phyloP scores from a whole-genome alignment of 2,113 vertebrate species.

The Grus americana region DNA sequence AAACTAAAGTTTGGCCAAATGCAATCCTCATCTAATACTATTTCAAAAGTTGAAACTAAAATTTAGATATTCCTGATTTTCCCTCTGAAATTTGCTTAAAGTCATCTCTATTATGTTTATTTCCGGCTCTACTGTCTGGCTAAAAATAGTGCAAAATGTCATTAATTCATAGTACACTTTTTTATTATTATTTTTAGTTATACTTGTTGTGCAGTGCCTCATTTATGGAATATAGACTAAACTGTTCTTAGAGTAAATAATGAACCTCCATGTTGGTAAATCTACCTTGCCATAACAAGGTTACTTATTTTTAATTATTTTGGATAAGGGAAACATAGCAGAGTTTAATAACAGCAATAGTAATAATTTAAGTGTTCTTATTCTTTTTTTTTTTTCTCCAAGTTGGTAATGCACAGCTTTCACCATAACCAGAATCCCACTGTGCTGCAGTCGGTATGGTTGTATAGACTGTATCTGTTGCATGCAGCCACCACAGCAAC shows the following conservation, averaged over 20 bases:
- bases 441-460: not conserved
- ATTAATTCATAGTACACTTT: not conserved
- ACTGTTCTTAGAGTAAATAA: not conserved
- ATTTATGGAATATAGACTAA: not conserved
- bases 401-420: not conserved
- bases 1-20: not conserved
- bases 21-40: not conserved
- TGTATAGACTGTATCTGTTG: not conserved
- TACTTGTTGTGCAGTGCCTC: not conserved
- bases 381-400: not conserved
- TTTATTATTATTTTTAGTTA: not conserved
- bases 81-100: not conserved
- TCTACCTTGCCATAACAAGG: not conserved
- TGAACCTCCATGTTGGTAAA: not conserved
- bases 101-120: not conserved
- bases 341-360: not conserved
- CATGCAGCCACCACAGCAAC: not conserved
- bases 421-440: not conserved
- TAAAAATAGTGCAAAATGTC: not conserved
- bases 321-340: not conserved
- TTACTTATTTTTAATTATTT: not conserved
- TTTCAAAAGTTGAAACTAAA: not conserved
- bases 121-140: not conserved
- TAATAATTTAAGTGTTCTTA: not conserved
- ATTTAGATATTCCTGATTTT: not conserved